Conservation (phyloP, 2,113 vertebrate genomes). For the Elaphurus davidianus region DNA sequence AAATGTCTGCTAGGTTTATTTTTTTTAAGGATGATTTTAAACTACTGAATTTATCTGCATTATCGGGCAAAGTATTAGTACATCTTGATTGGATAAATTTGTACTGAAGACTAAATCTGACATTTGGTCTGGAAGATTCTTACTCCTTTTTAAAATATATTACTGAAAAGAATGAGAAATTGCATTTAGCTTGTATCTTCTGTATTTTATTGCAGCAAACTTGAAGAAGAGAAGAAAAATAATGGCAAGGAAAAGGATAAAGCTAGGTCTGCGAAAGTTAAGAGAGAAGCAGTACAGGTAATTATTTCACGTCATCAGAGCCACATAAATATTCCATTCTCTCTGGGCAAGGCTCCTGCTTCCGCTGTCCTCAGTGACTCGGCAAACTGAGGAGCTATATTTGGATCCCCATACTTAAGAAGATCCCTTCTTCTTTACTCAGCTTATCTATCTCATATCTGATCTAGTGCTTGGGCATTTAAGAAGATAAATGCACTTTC, state of each 20-base stretch:
- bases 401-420: neutral
- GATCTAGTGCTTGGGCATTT: neutral
- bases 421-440: neutral
- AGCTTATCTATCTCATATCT: neutral
- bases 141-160: neutral
- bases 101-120: neutral
- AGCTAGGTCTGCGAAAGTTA: slow-evolving; percentile 41
- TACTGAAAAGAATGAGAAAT: neutral
- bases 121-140: neutral
- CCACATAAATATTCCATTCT: neutral
- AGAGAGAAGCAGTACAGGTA: slow-evolving; percentile 68
- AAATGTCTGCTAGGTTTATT: neutral
- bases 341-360: neutral
- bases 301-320: neutral
- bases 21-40: neutral
- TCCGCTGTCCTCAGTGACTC: neutral
- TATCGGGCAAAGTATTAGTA: neutral
- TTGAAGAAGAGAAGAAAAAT: slow-evolving; percentile 78
- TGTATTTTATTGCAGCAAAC: slow-evolving; percentile 78
- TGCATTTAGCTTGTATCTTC: neutral
- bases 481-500: neutral
- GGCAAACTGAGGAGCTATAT: neutral
- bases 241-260: slow-evolving; percentile 44
- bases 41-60: neutral
- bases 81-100: neutral